phyloP scores from a whole-genome alignment of 2,888 invertebrate genomes.

The Gibbula magus region DNA sequence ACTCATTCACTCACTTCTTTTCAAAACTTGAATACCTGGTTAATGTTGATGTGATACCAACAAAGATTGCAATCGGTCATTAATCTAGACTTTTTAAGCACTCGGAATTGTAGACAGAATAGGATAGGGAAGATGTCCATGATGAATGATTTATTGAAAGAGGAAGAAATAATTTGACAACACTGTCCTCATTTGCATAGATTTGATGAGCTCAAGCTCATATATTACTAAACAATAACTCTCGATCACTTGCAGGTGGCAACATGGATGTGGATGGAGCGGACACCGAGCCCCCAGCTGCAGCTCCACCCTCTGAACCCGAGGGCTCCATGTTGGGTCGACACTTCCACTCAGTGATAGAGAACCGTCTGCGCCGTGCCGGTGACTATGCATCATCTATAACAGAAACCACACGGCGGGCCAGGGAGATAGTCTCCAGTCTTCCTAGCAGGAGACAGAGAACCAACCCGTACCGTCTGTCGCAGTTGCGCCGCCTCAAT shows the following conservation, averaged over 20 bases:
- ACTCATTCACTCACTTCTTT: too few relatives aligned
- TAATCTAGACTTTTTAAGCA: too few relatives aligned
- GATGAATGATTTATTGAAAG: too few relatives aligned
- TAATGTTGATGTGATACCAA: too few relatives aligned
- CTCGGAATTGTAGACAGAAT: too few relatives aligned
- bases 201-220: neutral
- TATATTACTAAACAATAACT: neutral
- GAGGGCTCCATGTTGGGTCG: neutral
- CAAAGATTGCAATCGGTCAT: too few relatives aligned
- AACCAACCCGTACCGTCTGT: neutral
- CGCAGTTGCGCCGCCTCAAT: neutral
- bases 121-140: too few relatives aligned
- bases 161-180: too few relatives aligned
- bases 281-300: neutral
- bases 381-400: neutral
- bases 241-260: neutral
- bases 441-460: neutral
- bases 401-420: neutral
- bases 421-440: slow-evolving; percentile 13
- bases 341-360: neutral
- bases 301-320: neutral
- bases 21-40: too few relatives aligned
- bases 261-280: neutral
- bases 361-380: neutral
- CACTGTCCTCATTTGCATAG: too few relatives aligned